A percentile compares a stretch with the other conserved stretches of the same genome.
Conservation (phyloP, 2,888 invertebrate genomes). For the Tolmerus cingulatus region DNA sequence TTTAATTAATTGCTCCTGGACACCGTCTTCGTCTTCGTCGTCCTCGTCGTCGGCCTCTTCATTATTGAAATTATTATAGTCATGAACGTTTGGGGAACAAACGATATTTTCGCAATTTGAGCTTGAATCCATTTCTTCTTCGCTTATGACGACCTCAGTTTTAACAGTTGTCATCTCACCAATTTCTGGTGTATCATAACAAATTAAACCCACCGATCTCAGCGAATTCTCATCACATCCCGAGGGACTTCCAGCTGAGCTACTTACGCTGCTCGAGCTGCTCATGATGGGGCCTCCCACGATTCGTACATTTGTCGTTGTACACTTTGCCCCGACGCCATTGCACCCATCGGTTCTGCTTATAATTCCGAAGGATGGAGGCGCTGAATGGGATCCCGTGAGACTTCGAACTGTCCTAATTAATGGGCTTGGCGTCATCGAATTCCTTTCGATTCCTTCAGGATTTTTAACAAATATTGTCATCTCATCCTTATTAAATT, state of each 20-base stretch:
- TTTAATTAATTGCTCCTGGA: slow-evolving; percentile 21
- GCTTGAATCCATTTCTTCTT: slow-evolving; percentile 36
- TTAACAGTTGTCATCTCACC: not conserved
- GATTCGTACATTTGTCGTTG: not conserved
- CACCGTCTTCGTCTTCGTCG: slow-evolving; percentile 32
- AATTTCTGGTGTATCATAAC: not conserved
- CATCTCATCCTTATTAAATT: slow-evolving; percentile 50
- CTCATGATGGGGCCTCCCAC: not conserved
- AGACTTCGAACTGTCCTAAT: not conserved
- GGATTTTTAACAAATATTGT: slow-evolving; percentile 46
- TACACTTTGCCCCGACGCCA: not conserved
- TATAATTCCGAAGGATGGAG: not conserved
- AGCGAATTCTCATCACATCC: not conserved
- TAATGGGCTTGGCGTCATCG: not conserved
- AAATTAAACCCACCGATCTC: not conserved
- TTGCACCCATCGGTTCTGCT: not conserved
- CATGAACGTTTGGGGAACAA: slow-evolving; percentile 49
- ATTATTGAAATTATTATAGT: slow-evolving; percentile 42
- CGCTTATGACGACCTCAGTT: not conserved
- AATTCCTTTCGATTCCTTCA: not conserved
- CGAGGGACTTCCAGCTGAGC: not conserved
- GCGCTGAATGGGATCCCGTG: not conserved
- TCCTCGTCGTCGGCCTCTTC: slow-evolving; percentile 30
- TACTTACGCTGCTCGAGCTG: not conserved
- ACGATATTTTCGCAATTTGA: slow-evolving; percentile 49